These are phyloP conservation scores for Naso thynnoides DNA, from an alignment of 2,797 vertebrate species.

Conservation along the genomic window DNA sequence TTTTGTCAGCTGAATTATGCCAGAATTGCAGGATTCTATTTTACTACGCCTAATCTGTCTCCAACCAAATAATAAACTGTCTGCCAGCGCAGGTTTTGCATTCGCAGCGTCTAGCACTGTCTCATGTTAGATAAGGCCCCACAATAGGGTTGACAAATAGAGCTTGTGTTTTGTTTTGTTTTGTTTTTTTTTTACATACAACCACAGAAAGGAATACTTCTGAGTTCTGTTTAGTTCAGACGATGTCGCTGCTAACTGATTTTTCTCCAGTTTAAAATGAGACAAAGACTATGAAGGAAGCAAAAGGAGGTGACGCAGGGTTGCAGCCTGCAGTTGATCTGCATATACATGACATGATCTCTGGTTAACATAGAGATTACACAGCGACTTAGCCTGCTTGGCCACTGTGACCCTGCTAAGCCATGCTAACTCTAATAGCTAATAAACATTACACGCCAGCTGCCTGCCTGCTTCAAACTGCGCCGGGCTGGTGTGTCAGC, in stretches of 20 bases:
- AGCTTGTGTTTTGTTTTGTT: background rate
- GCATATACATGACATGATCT: slow-evolving; percentile 63
- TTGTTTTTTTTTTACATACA: slow-evolving; percentile 15
- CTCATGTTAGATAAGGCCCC: slow-evolving; percentile 55
- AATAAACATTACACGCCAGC: slow-evolving; percentile 54
- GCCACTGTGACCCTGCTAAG: slow-evolving; percentile 64
- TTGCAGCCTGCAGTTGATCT: slow-evolving; percentile 45
- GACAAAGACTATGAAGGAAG: background rate
- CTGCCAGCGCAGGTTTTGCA: slow-evolving; percentile 47
- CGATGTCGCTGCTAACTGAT: slow-evolving; percentile 1
- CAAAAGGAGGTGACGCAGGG: slow-evolving; percentile 17
- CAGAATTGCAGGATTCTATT: slow-evolving; percentile 57
- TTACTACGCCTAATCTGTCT: slow-evolving; percentile 65
- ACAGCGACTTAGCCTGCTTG: slow-evolving; percentile 62
- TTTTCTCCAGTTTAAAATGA: background rate
- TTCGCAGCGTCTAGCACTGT: slow-evolving; percentile 33
- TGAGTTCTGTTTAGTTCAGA: slow-evolving; percentile 9
- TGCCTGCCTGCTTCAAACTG: slow-evolving; percentile 34
- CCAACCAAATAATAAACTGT: slow-evolving; percentile 57
- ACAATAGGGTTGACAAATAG: slow-evolving; percentile 53
- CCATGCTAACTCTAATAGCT: slow-evolving; percentile 69
- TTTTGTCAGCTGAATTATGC: slow-evolving; percentile 66
- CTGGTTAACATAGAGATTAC: slow-evolving; percentile 74
- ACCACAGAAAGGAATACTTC: slow-evolving; percentile 20
- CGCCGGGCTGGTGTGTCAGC: slow-evolving; percentile 36